Evolutionary conservation across 2,888 invertebrate genomes (phyloP).

Genomic region (Lepidonotus clava): DNA sequence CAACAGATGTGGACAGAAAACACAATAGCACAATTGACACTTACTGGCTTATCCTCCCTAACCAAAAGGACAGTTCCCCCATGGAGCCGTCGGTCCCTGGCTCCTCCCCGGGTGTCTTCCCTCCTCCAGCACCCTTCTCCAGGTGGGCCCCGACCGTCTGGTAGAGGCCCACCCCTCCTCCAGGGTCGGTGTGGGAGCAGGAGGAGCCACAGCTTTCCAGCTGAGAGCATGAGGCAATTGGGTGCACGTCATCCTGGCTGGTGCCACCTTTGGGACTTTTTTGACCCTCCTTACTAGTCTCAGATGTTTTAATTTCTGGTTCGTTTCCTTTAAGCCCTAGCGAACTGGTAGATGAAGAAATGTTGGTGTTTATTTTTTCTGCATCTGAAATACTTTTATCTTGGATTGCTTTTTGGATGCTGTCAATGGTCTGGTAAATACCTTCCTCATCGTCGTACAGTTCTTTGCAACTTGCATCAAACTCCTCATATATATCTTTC

Average conservation of each 20-base stretch:
- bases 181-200: neutral
- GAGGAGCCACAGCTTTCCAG: too few species aligned
- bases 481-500: neutral
- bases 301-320: neutral
- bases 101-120: neutral
- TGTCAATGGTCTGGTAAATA: neutral
- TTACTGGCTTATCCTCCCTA: neutral
- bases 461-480: too few species aligned
- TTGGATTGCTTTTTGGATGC: neutral
- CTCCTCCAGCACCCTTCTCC: neutral
- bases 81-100: neutral
- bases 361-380: neutral
- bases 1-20: neutral
- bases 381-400: neutral
- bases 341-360: neutral
- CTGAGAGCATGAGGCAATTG: too few species aligned
- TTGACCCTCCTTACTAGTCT: neutral
- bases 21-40: neutral
- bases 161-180: neutral
- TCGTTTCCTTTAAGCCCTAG: too few species aligned
- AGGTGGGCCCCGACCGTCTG: neutral
- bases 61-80: slow-evolving; percentile 1
- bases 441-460: neutral
- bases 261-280: too few species aligned
- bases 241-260: neutral